These are phyloP conservation scores for Poeciliopsis paucimaculata DNA, from an alignment of 2,797 vertebrate species.

Conservation along the genomic window DNA sequence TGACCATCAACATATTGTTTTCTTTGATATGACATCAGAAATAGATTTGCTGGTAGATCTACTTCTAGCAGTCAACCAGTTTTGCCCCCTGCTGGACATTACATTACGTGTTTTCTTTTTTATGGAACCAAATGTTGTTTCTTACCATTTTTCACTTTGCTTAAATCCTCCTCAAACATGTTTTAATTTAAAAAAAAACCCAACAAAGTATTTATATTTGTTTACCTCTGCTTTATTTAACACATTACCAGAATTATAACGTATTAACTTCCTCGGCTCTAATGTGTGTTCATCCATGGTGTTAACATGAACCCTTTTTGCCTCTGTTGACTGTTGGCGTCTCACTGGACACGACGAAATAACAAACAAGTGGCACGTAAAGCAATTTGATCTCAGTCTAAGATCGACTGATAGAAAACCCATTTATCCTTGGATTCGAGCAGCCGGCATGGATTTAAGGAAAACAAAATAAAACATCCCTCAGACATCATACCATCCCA, in stretches of 20 bases:
- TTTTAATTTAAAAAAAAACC: not conserved
- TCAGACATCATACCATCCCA: slow-evolving; percentile 1
- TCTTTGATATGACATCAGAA: not conserved
- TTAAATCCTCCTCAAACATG: not conserved
- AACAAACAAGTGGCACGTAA: not conserved
- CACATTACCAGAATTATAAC: not conserved
- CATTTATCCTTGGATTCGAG: not conserved
- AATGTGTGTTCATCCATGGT: not conserved
- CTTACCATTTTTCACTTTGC: not conserved
- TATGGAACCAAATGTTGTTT: not conserved
- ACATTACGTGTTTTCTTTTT: not conserved
- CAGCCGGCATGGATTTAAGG: not conserved
- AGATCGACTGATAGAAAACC: not conserved
- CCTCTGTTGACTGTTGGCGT: not conserved
- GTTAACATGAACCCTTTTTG: not conserved
- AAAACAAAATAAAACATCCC: slow-evolving; percentile 16
- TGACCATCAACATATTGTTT: not conserved
- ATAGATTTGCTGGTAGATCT: not conserved
- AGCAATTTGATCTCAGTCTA: not conserved
- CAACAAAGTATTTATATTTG: not conserved
- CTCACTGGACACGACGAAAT: not conserved
- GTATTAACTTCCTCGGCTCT: not conserved
- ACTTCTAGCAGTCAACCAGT: not conserved
- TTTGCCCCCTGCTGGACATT: no score
- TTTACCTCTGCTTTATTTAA: not conserved